These are phyloP conservation scores for Rhabdornis inornatus DNA, from an alignment of 2,113 vertebrate species.

Conservation along the genomic window DNA sequence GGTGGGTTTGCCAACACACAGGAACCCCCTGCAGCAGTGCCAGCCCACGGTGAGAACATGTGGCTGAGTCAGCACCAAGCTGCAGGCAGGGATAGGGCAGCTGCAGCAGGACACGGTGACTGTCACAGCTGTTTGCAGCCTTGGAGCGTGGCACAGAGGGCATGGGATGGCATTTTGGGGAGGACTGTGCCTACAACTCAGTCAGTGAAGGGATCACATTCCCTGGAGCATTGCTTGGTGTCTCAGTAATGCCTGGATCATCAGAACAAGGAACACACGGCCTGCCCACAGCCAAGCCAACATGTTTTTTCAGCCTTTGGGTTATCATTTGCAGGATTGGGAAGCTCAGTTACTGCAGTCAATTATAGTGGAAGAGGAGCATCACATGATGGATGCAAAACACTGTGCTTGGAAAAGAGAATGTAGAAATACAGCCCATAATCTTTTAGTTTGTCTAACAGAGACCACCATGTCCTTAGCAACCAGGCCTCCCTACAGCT, in stretches of 20 bases:
- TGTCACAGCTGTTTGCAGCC: neutral
- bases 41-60: rapidly evolving
- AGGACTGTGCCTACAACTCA: neutral
- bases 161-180: neutral
- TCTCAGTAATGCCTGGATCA: neutral
- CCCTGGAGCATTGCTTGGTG: neutral
- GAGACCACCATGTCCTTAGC: neutral
- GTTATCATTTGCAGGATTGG: neutral
- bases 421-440: neutral
- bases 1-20: neutral
- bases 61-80: neutral
- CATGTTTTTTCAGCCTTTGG: neutral
- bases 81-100: neutral
- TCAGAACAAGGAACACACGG: neutral
- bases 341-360: neutral
- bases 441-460: neutral
- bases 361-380: neutral
- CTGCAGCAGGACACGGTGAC: neutral
- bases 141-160: neutral
- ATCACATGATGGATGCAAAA: neutral
- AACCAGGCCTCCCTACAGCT: neutral
- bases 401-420: neutral
- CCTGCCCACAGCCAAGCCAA: neutral
- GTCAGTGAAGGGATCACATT: neutral
- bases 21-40: neutral